Conservation (phyloP, 2,888 invertebrate species). For the Cataglyphis rosenhaueri region DNA sequence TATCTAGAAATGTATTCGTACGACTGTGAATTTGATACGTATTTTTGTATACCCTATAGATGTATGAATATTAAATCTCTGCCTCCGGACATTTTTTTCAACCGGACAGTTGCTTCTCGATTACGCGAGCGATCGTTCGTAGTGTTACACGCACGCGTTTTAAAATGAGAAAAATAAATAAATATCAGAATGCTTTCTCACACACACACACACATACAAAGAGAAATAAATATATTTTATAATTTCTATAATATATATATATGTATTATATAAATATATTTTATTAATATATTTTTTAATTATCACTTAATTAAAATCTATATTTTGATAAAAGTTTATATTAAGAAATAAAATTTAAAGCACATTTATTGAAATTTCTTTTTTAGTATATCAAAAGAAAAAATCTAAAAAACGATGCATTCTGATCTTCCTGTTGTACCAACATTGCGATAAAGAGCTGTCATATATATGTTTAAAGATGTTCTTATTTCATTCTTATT, state of each 20-base stretch:
- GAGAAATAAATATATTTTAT: neutral
- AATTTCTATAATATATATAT: neutral
- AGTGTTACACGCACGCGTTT: neutral
- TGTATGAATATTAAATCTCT: slow-evolving; percentile 28
- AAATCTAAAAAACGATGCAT: neutral
- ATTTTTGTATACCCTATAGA: neutral
- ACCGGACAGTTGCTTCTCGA: neutral
- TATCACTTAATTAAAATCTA: neutral
- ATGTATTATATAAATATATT: neutral
- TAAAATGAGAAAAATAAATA: neutral
- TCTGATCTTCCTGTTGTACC: neutral
- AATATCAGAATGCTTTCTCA: neutral
- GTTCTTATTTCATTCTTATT: neutral
- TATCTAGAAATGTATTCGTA: slow-evolving; percentile 20
- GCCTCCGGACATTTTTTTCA: neutral
- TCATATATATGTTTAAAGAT: neutral
- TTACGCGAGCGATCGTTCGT: neutral
- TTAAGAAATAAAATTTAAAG: neutral
- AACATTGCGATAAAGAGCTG: neutral
- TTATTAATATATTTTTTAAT: neutral
- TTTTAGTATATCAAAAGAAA: neutral
- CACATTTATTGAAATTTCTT: neutral
- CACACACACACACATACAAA: too few species aligned
- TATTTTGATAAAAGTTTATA: neutral
- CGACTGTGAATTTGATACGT: neutral